phyloP scores from a whole-genome alignment of 1,140 invertebrate species.

The Chironomus tepperi region DNA sequence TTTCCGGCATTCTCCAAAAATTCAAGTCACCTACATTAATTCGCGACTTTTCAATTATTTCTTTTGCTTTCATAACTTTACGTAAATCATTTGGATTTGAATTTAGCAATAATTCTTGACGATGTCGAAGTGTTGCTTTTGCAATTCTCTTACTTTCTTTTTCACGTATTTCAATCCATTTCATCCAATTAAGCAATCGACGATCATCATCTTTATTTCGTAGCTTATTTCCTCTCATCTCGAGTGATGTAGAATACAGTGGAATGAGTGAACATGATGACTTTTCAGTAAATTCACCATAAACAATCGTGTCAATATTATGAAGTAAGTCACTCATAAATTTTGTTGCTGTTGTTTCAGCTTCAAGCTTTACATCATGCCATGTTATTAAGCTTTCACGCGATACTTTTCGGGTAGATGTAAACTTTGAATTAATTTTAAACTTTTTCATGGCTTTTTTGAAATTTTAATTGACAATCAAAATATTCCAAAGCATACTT shows the following conservation, averaged over 20 bases:
- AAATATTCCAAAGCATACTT: too few relatives aligned
- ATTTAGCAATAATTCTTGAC: neutral
- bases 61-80: neutral
- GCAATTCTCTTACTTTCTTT: neutral
- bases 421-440: too few relatives aligned
- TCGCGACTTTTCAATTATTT: neutral
- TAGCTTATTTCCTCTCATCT: neutral
- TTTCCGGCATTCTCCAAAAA: neutral
- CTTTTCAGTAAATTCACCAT: neutral
- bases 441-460: too few relatives aligned
- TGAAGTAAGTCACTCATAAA: neutral
- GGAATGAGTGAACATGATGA: neutral
- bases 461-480: too few relatives aligned
- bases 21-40: neutral
- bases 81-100: slow-evolving; percentile 6
- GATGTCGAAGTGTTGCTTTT: neutral
- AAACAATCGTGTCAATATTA: slow-evolving; percentile 16
- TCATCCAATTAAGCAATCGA: neutral
- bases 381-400: too few relatives aligned
- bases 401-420: too few relatives aligned
- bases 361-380: neutral
- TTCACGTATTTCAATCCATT: neutral
- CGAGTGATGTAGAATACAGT: neutral
- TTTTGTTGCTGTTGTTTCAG: neutral
- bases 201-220: neutral